Base-by-base conservation (phyloP, 2,113 vertebrate species). In the Bubalus kerabau region DNA sequence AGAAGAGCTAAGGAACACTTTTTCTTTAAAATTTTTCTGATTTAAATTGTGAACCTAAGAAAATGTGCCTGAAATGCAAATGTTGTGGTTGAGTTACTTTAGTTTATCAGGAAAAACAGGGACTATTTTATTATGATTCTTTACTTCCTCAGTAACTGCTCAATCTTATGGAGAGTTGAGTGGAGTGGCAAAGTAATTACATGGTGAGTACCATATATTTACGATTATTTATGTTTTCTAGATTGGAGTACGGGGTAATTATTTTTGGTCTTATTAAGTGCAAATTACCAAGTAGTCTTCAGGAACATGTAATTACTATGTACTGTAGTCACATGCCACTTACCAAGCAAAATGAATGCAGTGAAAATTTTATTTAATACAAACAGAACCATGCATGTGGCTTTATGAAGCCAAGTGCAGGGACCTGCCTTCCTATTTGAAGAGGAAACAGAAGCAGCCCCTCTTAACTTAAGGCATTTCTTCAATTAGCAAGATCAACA, bases 181-280 rank as follows among this genome's bases (percentile, higher is more conserved):
- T 98, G 97, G 96, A 98, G 98, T 98, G 97, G 98, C 95, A 97
- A 97, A 95, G 96, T 98, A 98, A 98, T 98, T 98, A 97, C 91
- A 98, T 98, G 93, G 97, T 98, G 98, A 98, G 97, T 86, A 97
- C 97, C 96, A 97, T 97, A 95, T 98, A 98, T 98, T 98, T 98
- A 98, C 59, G 67, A 98, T 97, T 98, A 98, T 98, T 98, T 98
- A 98, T 96, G 97, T 97, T 98, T 98, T 95, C 95, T 98, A 98
- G 96, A 97, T 97, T 98, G 95, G 97, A 98, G 98, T 91, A 96
- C 87, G 88, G 98, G 94, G 96, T 98, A 98, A 98, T 98, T 98
- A 98, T 98, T 98, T 98, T 97, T 98, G 98, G 98, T 97, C 97
- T 98, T 98, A 98, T 98, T 98, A 98, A 98, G 98, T 97, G 92